Base-by-base conservation (phyloP, 2,797 vertebrate genomes). In the Salmo trutta region DNA sequence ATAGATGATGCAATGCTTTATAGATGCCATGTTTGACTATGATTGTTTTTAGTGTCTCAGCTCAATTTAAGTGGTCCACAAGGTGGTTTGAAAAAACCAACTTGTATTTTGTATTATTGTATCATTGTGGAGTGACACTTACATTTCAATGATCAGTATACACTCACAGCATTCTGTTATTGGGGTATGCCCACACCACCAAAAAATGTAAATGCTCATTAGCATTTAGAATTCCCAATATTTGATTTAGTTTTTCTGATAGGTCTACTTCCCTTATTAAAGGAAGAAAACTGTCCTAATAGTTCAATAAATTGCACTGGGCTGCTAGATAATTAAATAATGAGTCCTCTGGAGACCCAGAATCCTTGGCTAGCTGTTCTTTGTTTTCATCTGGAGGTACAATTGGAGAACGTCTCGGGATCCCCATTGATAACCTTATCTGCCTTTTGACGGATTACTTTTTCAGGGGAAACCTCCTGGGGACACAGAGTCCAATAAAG, bases 391-490 rank as follows among this genome's bases (percentile, higher is more conserved):
- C 81, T n/a, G 36, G 65, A 31, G 59, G 76, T 79, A 84, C 81
- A 79, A 79, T 78, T 19, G 72, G 76, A 78, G 59, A 69, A 65
- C 67, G 27, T 68, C 75, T 72, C 74, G 47, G 36, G 65, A 70
- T 79, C 81, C 65, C 74, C 68, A 82, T 81, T 82, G 85, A 85
- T 85, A 88, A 82, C 79, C 77, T 77, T 75, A 80, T 84, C 76
- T 84, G 78, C 67, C 76, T 85, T 76, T 75, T 86, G 84, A 87
- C 82, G 82, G 82, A 90, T 86, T 78, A 75, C 82, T 80, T 76
- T 76, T 59, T 79, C 81, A 36, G 64, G 62, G 54, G 68, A 77
- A 81, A 71, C 54, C 84, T 81, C 77, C 59, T 56, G 74, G 76
- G 82, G 78, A 74, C 27, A 19, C 31, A 47, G 77, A 73, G 71